These are phyloP conservation scores for Melanotaenia parkinsoni DNA, from an alignment of 2,797 vertebrate species.

Conservation along the genomic window DNA sequence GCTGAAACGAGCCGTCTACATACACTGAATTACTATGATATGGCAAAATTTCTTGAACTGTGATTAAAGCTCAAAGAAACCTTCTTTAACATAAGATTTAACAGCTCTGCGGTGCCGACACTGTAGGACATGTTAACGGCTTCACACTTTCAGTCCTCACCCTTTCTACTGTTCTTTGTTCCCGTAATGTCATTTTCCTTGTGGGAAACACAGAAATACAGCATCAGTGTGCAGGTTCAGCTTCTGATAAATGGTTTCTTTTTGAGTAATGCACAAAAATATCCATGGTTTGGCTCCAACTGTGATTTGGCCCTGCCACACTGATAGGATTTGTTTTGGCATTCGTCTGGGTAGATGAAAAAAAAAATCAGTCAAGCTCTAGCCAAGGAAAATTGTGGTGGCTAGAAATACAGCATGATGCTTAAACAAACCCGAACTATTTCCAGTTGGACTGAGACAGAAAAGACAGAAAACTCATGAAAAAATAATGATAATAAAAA, in stretches of 20 bases:
- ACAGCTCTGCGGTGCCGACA: conserved; percentile 17
- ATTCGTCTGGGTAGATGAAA: neutral
- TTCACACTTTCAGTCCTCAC: conserved; percentile 12
- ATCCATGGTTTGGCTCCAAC: neutral
- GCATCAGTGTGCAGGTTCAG: neutral
- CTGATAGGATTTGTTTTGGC: neutral
- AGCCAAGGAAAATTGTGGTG: neutral
- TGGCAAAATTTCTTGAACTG: neutral
- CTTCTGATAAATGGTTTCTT: neutral
- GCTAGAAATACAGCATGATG: neutral
- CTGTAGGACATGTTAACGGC: neutral
- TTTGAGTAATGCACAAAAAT: conserved; percentile 5
- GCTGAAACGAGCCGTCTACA: neutral
- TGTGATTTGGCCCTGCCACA: neutral
- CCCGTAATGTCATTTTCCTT: neutral
- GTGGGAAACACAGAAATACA: neutral
- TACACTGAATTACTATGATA: neutral
- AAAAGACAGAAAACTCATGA: neutral
- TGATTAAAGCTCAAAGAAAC: neutral
- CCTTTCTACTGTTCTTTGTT: neutral
- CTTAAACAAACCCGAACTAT: neutral
- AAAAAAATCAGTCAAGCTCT: neutral
- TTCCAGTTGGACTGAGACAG: neutral
- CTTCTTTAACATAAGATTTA: conserved; percentile 5
- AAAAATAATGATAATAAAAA: neutral